These are phyloP conservation scores for Melanotaenia duboulayi DNA, from an alignment of 2,113 vertebrate species.

Conservation along the genomic window DNA sequence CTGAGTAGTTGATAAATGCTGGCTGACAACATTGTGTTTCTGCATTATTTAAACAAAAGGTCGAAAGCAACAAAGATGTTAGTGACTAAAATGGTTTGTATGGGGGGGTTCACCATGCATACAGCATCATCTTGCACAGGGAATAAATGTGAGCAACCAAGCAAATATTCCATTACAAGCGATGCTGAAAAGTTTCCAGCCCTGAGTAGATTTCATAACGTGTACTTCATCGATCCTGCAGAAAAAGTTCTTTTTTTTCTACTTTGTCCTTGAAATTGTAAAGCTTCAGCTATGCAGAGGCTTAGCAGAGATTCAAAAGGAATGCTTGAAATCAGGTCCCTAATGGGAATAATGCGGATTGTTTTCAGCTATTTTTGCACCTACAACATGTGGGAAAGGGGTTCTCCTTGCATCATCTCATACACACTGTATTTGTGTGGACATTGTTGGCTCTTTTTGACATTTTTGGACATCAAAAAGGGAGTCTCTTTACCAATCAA, in stretches of 20 bases:
- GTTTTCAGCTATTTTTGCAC: too few relatives aligned
- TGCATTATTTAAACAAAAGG: constrained; percentile 48
- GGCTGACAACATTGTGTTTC: constrained; percentile 35
- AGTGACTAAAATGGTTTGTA: constrained; percentile 49
- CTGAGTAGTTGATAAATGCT: constrained; percentile 16
- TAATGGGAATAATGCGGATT: not conserved
- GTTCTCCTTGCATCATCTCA: too few relatives aligned
- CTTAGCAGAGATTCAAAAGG: not conserved
- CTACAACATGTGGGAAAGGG: too few relatives aligned
- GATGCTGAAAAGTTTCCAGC: constrained; percentile 54
- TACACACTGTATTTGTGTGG: too few relatives aligned
- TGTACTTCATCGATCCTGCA: constrained; percentile 57
- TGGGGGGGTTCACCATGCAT: constrained; percentile 24
- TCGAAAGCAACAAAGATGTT: constrained; percentile 31
- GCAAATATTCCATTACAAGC: constrained; percentile 51
- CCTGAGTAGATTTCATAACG: constrained; percentile 36
- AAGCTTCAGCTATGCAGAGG: not conserved
- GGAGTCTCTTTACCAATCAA: not conserved
- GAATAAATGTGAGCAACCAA: constrained; percentile 53
- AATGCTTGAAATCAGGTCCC: not conserved
- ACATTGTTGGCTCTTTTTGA: not conserved
- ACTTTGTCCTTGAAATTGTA: constrained; percentile 3
- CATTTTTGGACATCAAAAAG: not conserved
- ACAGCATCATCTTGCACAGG: constrained; percentile 18
- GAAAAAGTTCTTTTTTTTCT: constrained; percentile 30